Evolutionary conservation across 2,797 vertebrate species (phyloP).

Genomic region (Galaxias olidus): DNA sequence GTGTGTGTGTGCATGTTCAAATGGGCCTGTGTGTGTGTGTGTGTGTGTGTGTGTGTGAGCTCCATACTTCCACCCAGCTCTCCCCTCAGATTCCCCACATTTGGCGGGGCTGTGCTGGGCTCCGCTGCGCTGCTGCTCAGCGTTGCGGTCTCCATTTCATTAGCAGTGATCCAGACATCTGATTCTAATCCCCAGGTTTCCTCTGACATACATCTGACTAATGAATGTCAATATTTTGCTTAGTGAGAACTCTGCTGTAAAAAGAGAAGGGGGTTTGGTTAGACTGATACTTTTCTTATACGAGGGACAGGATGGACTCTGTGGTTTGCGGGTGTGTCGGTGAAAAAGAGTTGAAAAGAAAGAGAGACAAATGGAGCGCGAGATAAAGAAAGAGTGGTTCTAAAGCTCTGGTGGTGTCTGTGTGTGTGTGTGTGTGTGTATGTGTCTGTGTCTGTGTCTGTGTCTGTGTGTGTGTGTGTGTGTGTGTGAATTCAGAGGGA

Average conservation of each 20-base stretch:
- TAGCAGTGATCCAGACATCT: constrained; percentile 68
- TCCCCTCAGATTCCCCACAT: constrained; percentile 53
- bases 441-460: too few species aligned
- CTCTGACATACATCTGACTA: constrained; percentile 74
- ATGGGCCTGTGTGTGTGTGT: constrained; percentile 21
- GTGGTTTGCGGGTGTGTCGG: too few species aligned
- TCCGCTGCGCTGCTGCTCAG: not conserved
- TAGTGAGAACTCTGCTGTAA: constrained; percentile 42
- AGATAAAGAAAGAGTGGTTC: too few species aligned
- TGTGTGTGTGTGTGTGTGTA: too few species aligned
- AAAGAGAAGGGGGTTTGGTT: constrained; percentile 37
- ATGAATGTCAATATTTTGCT: constrained; percentile 76
- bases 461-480: too few species aligned
- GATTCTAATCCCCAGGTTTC: constrained; percentile 71
- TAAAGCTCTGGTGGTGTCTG: too few species aligned
- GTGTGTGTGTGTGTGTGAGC: constrained; percentile 16
- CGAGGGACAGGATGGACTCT: too few species aligned
- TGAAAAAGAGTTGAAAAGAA: too few species aligned
- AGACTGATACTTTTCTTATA: constrained; percentile 11
- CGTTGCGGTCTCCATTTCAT: constrained; percentile 69
- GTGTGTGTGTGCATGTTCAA: constrained; percentile 33
- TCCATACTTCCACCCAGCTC: not conserved
- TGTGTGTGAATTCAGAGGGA: too few species aligned
- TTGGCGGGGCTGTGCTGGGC: not conserved
- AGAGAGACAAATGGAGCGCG: too few species aligned